phyloP scores from a whole-genome alignment of 2,888 invertebrate species.

The Eristalis tenax region DNA sequence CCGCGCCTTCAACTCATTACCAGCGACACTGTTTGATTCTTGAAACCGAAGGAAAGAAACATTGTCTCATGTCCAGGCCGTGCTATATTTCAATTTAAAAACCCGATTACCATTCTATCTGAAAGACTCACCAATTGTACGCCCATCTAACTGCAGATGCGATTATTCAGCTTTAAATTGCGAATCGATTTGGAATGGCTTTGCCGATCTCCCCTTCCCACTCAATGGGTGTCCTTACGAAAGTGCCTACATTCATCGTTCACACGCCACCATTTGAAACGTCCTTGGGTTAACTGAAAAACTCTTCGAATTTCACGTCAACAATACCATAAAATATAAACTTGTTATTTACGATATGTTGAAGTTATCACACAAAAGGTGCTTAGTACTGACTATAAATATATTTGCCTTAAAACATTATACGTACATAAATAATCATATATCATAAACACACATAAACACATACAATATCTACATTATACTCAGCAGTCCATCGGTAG shows the following conservation, averaged over 20 bases:
- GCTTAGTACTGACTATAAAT: conserved; percentile 38
- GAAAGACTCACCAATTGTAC: too few species aligned
- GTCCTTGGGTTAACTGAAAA: conserved; percentile 45
- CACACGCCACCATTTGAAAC: neutral
- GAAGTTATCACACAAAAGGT: conserved; percentile 55
- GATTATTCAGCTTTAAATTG: too few species aligned
- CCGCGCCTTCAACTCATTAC: too few species aligned
- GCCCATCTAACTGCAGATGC: too few species aligned
- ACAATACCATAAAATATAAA: neutral
- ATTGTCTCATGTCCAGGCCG: too few species aligned
- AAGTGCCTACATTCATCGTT: neutral
- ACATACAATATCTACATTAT: conserved; percentile 1
- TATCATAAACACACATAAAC: conserved; percentile 1
- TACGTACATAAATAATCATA: conserved; percentile 22
- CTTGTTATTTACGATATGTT: neutral
- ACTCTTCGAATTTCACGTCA: neutral
- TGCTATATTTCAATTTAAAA: too few species aligned
- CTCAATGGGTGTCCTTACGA: neutral
- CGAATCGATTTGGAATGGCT: too few species aligned
- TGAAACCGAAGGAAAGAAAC: too few species aligned
- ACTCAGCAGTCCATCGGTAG: neutral
- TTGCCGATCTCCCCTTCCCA: neutral
- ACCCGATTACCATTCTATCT: too few species aligned
- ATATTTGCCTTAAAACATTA: conserved; percentile 50
- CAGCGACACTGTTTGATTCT: too few species aligned